Conservation (phyloP, 2,888 invertebrate species). For the Rutpela maculata region DNA sequence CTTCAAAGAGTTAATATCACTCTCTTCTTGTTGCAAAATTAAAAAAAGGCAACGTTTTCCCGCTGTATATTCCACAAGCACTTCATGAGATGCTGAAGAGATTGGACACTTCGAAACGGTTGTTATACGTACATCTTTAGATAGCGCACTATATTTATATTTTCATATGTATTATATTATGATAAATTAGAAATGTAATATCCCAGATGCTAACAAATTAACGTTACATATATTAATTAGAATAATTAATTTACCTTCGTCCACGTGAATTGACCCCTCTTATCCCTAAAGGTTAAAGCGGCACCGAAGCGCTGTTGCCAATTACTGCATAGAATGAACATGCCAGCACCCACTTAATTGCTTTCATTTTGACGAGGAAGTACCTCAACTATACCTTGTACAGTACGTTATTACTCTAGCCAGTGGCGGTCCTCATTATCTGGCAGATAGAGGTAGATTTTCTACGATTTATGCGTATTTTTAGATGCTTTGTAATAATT, state of each 20-base stretch:
- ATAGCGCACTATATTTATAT: too few species aligned
- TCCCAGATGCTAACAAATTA: too few species aligned
- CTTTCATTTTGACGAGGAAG: slow-evolving; percentile 59
- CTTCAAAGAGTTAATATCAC: too few species aligned
- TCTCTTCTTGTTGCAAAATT: too few species aligned
- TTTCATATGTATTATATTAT: too few species aligned
- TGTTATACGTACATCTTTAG: too few species aligned
- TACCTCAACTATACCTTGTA: slow-evolving; percentile 45
- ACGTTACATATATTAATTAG: too few species aligned
- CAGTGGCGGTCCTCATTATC: slow-evolving; percentile 17
- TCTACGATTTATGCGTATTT: neutral
- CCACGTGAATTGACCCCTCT: slow-evolving; percentile 24
- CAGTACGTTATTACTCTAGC: slow-evolving; percentile 28
- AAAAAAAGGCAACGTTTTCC: too few species aligned
- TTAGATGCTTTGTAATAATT: neutral
- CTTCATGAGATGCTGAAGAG: too few species aligned
- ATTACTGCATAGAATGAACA: slow-evolving; percentile 32
- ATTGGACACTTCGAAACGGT: too few species aligned
- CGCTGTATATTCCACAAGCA: too few species aligned
- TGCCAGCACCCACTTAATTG: slow-evolving; percentile 55
- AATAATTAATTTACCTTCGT: neutral
- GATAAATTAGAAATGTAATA: too few species aligned
- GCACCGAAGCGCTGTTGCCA: slow-evolving; percentile 42
- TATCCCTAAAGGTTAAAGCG: slow-evolving; percentile 23
- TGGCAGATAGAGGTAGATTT: neutral